These are phyloP conservation scores for Heterodera filipjevi DNA, from an alignment of 2,888 invertebrate genomes.

Conservation along the genomic window DNA sequence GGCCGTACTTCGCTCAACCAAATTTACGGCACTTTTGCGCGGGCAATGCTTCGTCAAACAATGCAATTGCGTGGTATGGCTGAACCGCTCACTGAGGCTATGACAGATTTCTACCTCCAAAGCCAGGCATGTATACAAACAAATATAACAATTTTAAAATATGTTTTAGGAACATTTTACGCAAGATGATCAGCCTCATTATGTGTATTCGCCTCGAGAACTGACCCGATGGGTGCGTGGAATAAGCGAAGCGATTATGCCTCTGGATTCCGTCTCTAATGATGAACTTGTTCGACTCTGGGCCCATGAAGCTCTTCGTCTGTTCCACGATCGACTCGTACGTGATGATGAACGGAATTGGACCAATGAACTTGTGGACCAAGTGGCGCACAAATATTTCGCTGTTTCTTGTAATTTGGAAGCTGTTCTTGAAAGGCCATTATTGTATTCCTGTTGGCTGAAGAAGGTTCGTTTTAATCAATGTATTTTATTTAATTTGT, in stretches of 20 bases:
- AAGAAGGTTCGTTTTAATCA: constrained; percentile 72
- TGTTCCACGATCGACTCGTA: constrained; percentile 88
- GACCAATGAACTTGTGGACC: constrained; percentile 97
- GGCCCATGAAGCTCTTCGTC: constrained; percentile 96
- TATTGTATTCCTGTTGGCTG: constrained; percentile 97
- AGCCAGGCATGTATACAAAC: constrained; percentile 76
- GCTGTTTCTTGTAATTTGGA: constrained; percentile 73
- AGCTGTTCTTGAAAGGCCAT: constrained; percentile 86
- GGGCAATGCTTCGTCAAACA: constrained; percentile 93
- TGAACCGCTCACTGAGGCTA: constrained; percentile 93
- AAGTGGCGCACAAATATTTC: constrained; percentile 80
- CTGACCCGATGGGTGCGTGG: constrained; percentile 99
- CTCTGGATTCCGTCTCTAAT: constrained; percentile 84
- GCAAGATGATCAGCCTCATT: constrained; percentile 99
- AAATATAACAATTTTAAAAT: too few relatives aligned
- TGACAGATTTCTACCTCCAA: constrained; percentile 95
- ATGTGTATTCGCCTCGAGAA: constrained; percentile 95
- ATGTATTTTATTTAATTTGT: neutral
- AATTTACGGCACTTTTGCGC: constrained; percentile 96
- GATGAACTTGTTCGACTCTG: constrained; percentile 96
- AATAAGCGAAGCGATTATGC: constrained; percentile 95
- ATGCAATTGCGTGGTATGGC: constrained; percentile 89
- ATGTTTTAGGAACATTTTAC: constrained; percentile 87
- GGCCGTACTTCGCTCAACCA: constrained; percentile 90
- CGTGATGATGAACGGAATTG: constrained; percentile 90